Conservation (phyloP, 2,888 invertebrate genomes). For the Melanargia galathea region DNA sequence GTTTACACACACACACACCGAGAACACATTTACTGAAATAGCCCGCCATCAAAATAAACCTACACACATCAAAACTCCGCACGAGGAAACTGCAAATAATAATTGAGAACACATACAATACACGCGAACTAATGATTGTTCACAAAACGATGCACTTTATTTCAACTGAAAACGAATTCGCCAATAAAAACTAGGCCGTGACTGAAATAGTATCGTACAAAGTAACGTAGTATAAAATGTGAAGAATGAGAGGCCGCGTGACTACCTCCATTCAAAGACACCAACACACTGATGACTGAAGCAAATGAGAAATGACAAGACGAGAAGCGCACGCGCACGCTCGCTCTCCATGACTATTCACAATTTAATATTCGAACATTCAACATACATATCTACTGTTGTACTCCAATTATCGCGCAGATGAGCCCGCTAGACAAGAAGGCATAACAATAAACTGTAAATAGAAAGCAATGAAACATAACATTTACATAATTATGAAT, state of each 20-base stretch:
- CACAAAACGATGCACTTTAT: slow-evolving; percentile 30
- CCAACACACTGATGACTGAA: slow-evolving; percentile 68
- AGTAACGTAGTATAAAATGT: slow-evolving; percentile 41
- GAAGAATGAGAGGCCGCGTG: slow-evolving; percentile 57
- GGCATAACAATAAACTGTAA: slow-evolving; percentile 14
- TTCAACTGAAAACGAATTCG: slow-evolving; percentile 31
- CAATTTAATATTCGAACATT: slow-evolving; percentile 64
- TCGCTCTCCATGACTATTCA: slow-evolving; percentile 69
- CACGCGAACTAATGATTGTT: slow-evolving; percentile 35
- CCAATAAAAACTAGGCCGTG: slow-evolving; percentile 34
- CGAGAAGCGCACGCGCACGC: slow-evolving; percentile 67
- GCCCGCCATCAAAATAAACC: slow-evolving; percentile 69
- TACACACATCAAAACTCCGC: slow-evolving; percentile 57
- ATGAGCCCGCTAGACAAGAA: slow-evolving; percentile 45
- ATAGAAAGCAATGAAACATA: slow-evolving; percentile 22
- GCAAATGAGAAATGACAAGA: slow-evolving; percentile 44
- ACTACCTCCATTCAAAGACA: slow-evolving; percentile 72
- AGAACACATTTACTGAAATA: slow-evolving; percentile 66
- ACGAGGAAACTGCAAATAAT: slow-evolving; percentile 50
- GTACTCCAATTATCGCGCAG: slow-evolving; percentile 66
- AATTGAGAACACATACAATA: slow-evolving; percentile 37
- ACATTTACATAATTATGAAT: slow-evolving; percentile 20
- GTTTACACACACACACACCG: slow-evolving; percentile 64
- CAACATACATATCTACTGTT: slow-evolving; percentile 53
- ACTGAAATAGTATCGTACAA: slow-evolving; percentile 31